phyloP scores from a whole-genome alignment of 2,113 vertebrate genomes.

The Lagenorhynchus albirostris region DNA sequence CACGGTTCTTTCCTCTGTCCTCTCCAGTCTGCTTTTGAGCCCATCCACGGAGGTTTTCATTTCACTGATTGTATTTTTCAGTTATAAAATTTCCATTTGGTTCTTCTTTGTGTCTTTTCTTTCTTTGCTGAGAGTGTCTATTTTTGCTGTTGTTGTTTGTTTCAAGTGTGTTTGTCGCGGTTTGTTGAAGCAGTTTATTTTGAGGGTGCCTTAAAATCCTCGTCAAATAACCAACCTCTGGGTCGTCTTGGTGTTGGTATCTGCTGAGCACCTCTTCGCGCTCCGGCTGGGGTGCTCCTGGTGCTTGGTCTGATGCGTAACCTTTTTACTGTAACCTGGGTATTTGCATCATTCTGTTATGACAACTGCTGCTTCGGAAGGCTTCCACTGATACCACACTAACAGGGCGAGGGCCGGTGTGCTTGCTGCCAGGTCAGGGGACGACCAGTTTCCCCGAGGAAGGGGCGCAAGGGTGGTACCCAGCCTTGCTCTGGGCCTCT shows the following conservation, averaged over 20 bases:
- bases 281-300: not conserved
- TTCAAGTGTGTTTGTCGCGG: not conserved
- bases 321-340: not conserved
- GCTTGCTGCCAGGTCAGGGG: not conserved
- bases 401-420: not conserved
- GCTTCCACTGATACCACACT: too few species aligned
- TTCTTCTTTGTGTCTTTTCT: not conserved
- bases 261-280: not conserved
- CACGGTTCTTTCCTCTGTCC: not conserved
- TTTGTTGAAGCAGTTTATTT: not conserved
- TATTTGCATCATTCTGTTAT: not conserved
- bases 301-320: not conserved
- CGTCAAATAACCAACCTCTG: not conserved
- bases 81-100: not conserved
- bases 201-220: not conserved
- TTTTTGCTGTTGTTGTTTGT: not conserved
- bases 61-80: not conserved
- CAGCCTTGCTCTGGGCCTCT: not conserved
- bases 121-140: not conserved
- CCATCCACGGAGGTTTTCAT: not conserved
- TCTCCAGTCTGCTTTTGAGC: not conserved
- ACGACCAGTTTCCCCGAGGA: not conserved
- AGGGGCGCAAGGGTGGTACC: accelerated
- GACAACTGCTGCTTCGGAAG: not conserved
- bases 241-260: not conserved